Evolutionary conservation across 2,888 invertebrate genomes (phyloP).

Genomic region (Zonitis immaculata): DNA sequence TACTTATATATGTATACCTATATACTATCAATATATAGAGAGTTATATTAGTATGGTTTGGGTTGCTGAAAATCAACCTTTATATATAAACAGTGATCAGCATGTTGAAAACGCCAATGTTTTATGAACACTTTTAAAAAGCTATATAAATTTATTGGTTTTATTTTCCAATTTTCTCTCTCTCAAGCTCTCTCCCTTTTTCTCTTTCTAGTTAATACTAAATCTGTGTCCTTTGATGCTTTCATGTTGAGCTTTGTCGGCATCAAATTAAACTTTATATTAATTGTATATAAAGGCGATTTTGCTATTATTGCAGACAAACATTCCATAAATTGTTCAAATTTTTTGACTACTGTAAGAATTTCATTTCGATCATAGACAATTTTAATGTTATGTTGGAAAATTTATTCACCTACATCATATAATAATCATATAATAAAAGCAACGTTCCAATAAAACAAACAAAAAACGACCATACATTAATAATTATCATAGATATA

Average conservation of each 20-base stretch:
- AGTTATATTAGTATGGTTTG: too few relatives aligned
- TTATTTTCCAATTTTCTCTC: conserved; percentile 44
- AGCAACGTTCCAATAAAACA: too few relatives aligned
- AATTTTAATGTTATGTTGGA: conserved; percentile 26
- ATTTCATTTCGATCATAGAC: conserved; percentile 42
- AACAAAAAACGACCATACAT: too few relatives aligned
- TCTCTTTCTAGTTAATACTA: conserved; percentile 39
- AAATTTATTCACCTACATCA: conserved; percentile 2
- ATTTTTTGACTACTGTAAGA: conserved; percentile 50
- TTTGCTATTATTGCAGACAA: conserved; percentile 27
- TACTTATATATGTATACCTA: too few relatives aligned
- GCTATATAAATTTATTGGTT: conserved; percentile 48
- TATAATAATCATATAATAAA: too few relatives aligned
- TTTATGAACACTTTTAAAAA: conserved; percentile 47
- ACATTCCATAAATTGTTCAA: conserved; percentile 39
- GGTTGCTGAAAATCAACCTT: conserved; percentile 23
- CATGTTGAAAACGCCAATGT: conserved; percentile 41
- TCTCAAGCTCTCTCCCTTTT: conserved; percentile 33
- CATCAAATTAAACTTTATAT: conserved; percentile 31
- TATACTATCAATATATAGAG: too few relatives aligned
- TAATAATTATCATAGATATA: too few relatives aligned
- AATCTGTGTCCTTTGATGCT: conserved; percentile 44
- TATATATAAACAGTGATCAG: conserved; percentile 42
- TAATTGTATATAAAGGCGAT: conserved; percentile 31
- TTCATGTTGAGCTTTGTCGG: conserved; percentile 42